Base-by-base conservation (phyloP, 2,888 invertebrate genomes). In the Caenorhabditis sp. region DNA sequence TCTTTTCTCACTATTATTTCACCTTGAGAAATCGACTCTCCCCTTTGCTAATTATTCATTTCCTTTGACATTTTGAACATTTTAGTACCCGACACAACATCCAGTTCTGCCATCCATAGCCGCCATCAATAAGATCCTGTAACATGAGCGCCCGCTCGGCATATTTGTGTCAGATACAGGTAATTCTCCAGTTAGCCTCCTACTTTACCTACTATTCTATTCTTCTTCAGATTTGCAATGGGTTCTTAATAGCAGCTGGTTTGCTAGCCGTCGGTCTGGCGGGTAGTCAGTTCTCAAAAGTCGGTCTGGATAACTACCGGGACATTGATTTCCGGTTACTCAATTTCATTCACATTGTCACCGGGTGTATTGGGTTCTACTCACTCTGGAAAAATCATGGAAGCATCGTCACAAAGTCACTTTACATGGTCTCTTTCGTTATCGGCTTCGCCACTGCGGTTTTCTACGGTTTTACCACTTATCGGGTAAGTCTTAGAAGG, bases 401-500 rank as follows among this genome's bases (percentile, higher is more conserved):
- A n/a, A 85, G 83, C 32, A 87, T 89, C 48, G 85, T 88, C 6
- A 85, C 87, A 7, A 89, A 89, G 63, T 80, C 86, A 0, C 71
- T 89, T 1, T 89, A 89, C 70, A 77, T 78, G 13, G 80, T 88
- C 0, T 85, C 85, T 1, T 71, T 88, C 11, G 83, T 83, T 13
- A 76, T 89, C 30, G 86, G 86, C 26, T 79, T 87, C 13, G 78
- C 83, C 20, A 85, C 87, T 1, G 85, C 85, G 6, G 83, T 86
- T 15, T 89, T 89, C 74, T 89, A 89, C 50, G 87, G 85, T 20
- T 88, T 88, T 72, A 88, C 88, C 11, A 88, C 88, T 7, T 86
- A 84, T 70, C 53, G 86, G 50, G 87, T 87, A 26, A 45, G n/a
- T n/a, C n/a, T n/a, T n/a, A n/a, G 6, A 13, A 27, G 6, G 1